Evolutionary conservation across 2,888 invertebrate genomes (phyloP), one percentile per base, ranked within the genome.

Genomic region (Oligia fasciuncula): DNA sequence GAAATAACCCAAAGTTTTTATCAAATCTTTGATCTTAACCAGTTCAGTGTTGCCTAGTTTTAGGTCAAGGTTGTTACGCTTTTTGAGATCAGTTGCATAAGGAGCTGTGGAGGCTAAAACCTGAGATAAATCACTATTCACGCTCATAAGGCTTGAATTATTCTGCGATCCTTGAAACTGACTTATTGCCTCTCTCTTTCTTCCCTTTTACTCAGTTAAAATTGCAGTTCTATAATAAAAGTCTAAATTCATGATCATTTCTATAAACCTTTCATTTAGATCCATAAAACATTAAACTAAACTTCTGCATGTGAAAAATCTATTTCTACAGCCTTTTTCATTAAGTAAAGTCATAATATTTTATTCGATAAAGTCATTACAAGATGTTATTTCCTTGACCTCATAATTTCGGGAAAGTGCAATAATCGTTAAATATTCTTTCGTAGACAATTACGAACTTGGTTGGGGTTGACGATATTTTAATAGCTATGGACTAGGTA

Each of bases 381-480:
- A 76, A 66, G 76, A 83, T 71, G 79, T 87, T 81, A 87, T 77
- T 85, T 83, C 82, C 73, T 78, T 81, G 79, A 77, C 76, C 70
- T 65, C 60, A 73, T 79, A 72, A 87, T 79, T 75, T 73, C n/a
- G 23, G 29, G 29, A 51, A 79, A 75, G 54, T 83, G 73, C 80
- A 83, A 82, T 85, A 83, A 82, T 82, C 87, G 75, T 89, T 77
- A 85, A 89, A 73, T 71, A 71, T 79, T 80, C 67, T 69, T 68
- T 81, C 29, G 73, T 72, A 60, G 75, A 80, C 72, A 74, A 40
- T 84, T 79, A 73, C 72, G 40, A 70, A 78, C 40, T 81, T 74
- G 43, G 68, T 70, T 73, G 46, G 49, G 51, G 73, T 75, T 77
- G 71, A 76, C 43, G 77, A 78, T 70, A 63, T 74, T 85, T 82